Base-by-base conservation (phyloP, 2,113 vertebrate species). In the Festucalex cinctus region DNA sequence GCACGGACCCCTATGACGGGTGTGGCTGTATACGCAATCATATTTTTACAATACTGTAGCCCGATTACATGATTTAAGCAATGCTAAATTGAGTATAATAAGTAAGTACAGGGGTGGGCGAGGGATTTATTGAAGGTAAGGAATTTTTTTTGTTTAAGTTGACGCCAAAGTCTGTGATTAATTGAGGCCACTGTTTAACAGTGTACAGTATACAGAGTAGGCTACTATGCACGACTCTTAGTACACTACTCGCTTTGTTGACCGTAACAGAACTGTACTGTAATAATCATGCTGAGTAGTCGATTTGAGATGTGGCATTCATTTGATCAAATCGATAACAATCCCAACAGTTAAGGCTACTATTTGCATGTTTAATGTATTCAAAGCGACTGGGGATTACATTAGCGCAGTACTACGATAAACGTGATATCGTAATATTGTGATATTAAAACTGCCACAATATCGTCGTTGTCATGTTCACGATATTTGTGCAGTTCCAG, bases 11-110 rank as follows among this genome's bases (percentile, higher is more conserved):
- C n/a, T n/a, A n/a, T n/a, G n/a, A n/a, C n/a, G n/a, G n/a, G n/a
- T 73, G 67, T 67, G 24, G 70, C 71, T 75, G 81, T 68, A 51
- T 32, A 36, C 37, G 44, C 74, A 48, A 64, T 26, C 66, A 65
- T 74, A 72, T 66, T 77, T 76, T 68, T 43, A 76, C 64, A 48
- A 7, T n/a, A 8, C 20, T 3, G 48, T 51, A 20, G 7, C 48
- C 48, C 17, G 8, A 19, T 57, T 22, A 17, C 26, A 57, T 51
- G 48, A 2, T 51, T 51, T n/a, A 51, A 51, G 48, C 48, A 22
- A 51, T 12, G 12, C n/a, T 24, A 3, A 5, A 17, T 5, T 26
- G 17, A 32, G 6, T 16, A 16, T 13, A 32, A 32, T 1, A 17
- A 6, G 43, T 17, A 5, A 46, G 43, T 17, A 16, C 2, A 32